These are phyloP conservation scores for Drosophila robusta DNA, from an alignment of 2,888 invertebrate genomes.

Conservation along the genomic window DNA sequence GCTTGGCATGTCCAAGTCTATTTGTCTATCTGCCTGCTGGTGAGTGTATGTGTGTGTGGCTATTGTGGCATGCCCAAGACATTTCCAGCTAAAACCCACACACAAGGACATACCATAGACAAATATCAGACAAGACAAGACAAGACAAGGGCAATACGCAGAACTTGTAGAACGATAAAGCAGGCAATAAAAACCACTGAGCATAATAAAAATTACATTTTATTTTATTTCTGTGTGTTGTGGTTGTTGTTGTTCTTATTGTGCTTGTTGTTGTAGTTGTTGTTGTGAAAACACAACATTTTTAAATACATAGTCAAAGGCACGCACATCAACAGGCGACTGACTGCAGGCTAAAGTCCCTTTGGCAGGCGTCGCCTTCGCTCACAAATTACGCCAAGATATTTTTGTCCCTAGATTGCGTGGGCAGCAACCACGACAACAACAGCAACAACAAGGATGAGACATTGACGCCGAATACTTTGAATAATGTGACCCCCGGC, in stretches of 20 bases:
- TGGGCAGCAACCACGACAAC: slow-evolving; percentile 43
- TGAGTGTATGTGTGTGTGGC: slow-evolving; percentile 38
- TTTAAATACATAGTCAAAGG: slow-evolving; percentile 66
- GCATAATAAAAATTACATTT: slow-evolving; percentile 81
- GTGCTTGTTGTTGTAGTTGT: slow-evolving; percentile 8
- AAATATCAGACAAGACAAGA: slow-evolving; percentile 76
- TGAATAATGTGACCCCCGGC: slow-evolving; percentile 57
- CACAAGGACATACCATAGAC: slow-evolving; percentile 68
- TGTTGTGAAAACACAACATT: slow-evolving; percentile 53
- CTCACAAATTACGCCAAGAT: slow-evolving; percentile 67
- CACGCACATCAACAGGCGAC: slow-evolving; percentile 67
- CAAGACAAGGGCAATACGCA: slow-evolving; percentile 50
- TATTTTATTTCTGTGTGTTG: slow-evolving; percentile 70
- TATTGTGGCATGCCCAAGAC: slow-evolving; percentile 63
- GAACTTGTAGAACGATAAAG: slow-evolving; percentile 79
- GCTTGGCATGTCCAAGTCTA: slow-evolving; percentile 62
- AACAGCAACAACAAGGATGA: slow-evolving; percentile 16
- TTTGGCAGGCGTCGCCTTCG: slow-evolving; percentile 13
- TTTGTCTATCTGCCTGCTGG: slow-evolving; percentile 44
- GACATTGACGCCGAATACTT: slow-evolving; percentile 51
- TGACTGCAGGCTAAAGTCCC: slow-evolving; percentile 20
- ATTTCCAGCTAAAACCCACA: slow-evolving; percentile 12
- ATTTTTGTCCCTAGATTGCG: slow-evolving; percentile 70
- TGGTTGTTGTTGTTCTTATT: slow-evolving; percentile 16
- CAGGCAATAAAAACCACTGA: slow-evolving; percentile 79